phyloP scores from a whole-genome alignment of 2,797 vertebrate species.

The Antrozous pallidus region DNA sequence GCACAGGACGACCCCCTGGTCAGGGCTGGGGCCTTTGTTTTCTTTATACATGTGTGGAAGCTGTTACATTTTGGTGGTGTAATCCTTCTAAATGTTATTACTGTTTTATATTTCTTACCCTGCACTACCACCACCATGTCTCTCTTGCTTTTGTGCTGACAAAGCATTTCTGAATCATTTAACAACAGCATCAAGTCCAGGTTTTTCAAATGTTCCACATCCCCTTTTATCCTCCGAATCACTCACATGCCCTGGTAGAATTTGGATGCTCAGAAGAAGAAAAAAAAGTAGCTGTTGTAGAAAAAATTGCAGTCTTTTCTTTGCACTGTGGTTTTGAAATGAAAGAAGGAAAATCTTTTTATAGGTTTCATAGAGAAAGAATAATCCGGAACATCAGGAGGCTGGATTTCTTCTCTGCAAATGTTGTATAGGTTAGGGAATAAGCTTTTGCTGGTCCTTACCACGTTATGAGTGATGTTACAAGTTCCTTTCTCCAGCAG shows the following conservation, averaged over 20 bases:
- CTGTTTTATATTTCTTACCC: background rate
- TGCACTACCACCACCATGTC: background rate
- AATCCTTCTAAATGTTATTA: background rate
- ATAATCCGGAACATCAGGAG: background rate
- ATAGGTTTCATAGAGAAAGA: background rate
- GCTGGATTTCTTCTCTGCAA: background rate
- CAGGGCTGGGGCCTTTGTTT: background rate
- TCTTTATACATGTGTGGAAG: background rate
- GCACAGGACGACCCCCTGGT: background rate
- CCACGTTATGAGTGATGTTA: background rate
- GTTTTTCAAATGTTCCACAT: background rate
- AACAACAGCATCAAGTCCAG: background rate
- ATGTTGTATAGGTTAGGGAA: background rate
- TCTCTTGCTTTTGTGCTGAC: background rate
- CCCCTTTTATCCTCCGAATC: background rate
- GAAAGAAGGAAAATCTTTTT: background rate
- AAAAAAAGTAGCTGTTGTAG: background rate
- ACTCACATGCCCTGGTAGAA: background rate
- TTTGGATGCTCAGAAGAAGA: background rate
- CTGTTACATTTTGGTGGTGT: background rate
- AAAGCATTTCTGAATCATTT: conserved; percentile 12
- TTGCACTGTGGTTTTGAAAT: background rate
- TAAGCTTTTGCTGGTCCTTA: background rate
- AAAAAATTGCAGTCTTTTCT: background rate
- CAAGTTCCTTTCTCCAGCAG: background rate